Conservation (phyloP, 2,888 invertebrate genomes). For the Neria commutata region DNA sequence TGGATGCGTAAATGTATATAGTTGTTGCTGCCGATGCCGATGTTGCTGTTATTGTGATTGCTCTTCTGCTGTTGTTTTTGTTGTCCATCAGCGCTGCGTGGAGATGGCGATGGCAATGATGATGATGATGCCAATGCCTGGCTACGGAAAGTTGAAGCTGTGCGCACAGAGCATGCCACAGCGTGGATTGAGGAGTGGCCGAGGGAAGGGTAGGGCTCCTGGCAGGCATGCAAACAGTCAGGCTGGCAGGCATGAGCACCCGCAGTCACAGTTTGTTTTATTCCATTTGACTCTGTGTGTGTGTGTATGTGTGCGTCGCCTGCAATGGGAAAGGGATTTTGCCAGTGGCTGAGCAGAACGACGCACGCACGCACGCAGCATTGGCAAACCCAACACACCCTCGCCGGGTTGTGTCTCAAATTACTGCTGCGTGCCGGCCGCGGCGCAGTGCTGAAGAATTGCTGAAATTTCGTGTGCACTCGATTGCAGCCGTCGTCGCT, state of each 20-base stretch:
- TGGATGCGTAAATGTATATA: neutral
- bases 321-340: neutral
- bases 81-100: neutral
- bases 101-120: no score
- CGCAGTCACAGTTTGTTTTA: neutral
- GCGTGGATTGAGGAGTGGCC: neutral
- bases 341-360: no score
- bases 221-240: no score
- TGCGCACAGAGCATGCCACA: no score
- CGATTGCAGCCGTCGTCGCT: no score
- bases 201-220: neutral
- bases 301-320: no score
- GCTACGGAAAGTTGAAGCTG: no score
- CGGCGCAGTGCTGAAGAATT: no score
- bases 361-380: no score
- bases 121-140: no score
- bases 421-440: neutral
- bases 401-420: constrained; percentile 5
- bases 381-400: neutral
- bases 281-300: neutral
- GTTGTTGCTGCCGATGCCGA: no score
- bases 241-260: neutral
- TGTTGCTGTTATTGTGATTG: neutral
- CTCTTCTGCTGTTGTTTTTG: neutral
- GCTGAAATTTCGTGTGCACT: no score